phyloP scores from a whole-genome alignment of 2,797 vertebrate species.

The Schizopygopsis malacanthus region DNA sequence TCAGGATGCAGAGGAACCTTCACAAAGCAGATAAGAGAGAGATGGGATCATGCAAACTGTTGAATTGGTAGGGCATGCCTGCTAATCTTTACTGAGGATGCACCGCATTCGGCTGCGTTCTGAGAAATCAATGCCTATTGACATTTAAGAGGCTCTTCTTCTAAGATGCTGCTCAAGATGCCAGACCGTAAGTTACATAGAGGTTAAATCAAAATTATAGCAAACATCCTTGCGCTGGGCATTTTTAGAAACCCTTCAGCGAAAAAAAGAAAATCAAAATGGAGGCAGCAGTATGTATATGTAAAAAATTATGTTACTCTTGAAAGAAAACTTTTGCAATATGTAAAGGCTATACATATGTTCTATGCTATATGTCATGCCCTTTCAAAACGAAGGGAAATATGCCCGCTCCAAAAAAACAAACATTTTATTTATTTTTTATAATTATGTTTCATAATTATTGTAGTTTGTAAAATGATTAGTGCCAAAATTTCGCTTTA shows the following conservation, averaged over 20 bases:
- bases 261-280: slow-evolving; percentile 21
- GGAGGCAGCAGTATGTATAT: neutral
- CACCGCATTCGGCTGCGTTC: slow-evolving; percentile 28
- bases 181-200: slow-evolving; percentile 42
- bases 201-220: slow-evolving; percentile 40
- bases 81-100: slow-evolving; percentile 50
- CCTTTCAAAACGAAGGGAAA: neutral
- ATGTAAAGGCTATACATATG: no score
- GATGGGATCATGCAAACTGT: slow-evolving; percentile 24
- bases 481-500: neutral
- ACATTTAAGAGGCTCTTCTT: slow-evolving; percentile 44
- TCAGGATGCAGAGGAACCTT: slow-evolving; percentile 26
- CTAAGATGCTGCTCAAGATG: slow-evolving; percentile 46
- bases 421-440: neutral
- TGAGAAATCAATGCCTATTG: slow-evolving; percentile 56
- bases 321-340: neutral
- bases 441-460: neutral
- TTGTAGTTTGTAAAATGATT: neutral
- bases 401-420: neutral
- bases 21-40: neutral
- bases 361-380: no score
- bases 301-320: slow-evolving; percentile 5
- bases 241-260: slow-evolving; percentile 12
- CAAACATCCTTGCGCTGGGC: slow-evolving; percentile 2
- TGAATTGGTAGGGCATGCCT: slow-evolving; percentile 11